Percentiles rank a stretch among this genome's conserved stretches.
phyloP scores from a whole-genome alignment of 2,888 invertebrate genomes.

The Blastobasis adustella region DNA sequence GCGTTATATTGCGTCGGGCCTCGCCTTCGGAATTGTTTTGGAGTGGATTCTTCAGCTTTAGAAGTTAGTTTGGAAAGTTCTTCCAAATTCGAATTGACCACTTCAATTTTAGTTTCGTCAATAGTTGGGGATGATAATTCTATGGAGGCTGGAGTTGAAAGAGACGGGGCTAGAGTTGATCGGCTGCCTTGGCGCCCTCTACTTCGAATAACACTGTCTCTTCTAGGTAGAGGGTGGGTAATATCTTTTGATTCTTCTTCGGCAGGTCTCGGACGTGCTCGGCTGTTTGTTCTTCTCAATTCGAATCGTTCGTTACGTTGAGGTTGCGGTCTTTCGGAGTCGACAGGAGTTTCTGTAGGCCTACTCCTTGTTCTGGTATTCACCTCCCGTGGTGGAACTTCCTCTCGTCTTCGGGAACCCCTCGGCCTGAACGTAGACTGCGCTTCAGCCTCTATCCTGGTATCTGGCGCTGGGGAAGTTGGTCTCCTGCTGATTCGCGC shows the following conservation, averaged over 20 bases:
- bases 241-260: slow-evolving; percentile 20
- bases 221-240: slow-evolving; percentile 28
- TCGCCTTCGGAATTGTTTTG: slow-evolving; percentile 43
- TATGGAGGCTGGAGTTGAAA: slow-evolving; percentile 25
- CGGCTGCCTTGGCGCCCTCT: slow-evolving; percentile 34
- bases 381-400: slow-evolving; percentile 29
- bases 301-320: slow-evolving; percentile 53
- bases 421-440: slow-evolving; percentile 45
- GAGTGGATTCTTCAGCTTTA: slow-evolving; percentile 30
- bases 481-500: slow-evolving; percentile 44
- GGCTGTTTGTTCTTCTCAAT: slow-evolving; percentile 47
- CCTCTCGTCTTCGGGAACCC: slow-evolving; percentile 44
- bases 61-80: slow-evolving; percentile 37
- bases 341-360: slow-evolving; percentile 20
- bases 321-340: slow-evolving; percentile 26
- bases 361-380: slow-evolving; percentile 43
- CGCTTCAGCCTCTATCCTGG: slow-evolving; percentile 18
- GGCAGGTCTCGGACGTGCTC: slow-evolving; percentile 44
- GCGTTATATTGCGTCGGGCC: slow-evolving; percentile 35
- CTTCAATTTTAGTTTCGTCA: slow-evolving; percentile 45
- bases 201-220: slow-evolving; percentile 34
- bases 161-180: slow-evolving; percentile 14
- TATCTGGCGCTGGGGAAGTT: slow-evolving; percentile 31
- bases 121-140: slow-evolving; percentile 31
- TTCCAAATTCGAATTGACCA: slow-evolving; percentile 37